Conservation (phyloP, 2,888 invertebrate genomes). For the Metallyticus violacea region DNA sequence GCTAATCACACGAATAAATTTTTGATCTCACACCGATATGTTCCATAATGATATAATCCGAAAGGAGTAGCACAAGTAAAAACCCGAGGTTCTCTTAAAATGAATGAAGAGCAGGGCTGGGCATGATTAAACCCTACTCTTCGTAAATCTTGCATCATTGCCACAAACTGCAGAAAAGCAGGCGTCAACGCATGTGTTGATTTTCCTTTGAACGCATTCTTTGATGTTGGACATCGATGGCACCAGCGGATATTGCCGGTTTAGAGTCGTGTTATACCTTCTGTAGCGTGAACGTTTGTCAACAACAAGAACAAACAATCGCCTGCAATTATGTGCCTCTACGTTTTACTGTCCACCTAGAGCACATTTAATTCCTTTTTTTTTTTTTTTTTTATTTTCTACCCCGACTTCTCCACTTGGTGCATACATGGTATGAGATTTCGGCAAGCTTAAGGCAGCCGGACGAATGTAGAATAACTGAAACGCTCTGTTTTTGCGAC, state of each 20-base stretch:
- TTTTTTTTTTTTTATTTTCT: no score
- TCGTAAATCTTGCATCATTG: not conserved
- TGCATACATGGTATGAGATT: no score
- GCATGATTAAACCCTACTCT: no score
- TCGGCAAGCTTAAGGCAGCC: not conserved
- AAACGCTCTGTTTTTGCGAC: no score
- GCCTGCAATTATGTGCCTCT: not conserved
- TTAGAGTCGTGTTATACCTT: no score
- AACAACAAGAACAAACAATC: not conserved
- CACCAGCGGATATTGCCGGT: not conserved
- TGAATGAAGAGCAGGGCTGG: no score
- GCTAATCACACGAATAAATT: no score
- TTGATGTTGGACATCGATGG: not conserved
- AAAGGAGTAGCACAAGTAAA: no score
- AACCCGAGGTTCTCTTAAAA: no score
- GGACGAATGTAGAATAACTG: no score
- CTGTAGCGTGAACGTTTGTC: not conserved
- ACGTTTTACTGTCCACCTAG: not conserved
- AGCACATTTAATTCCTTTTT: not conserved
- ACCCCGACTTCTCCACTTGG: not conserved
- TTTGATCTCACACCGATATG: no score
- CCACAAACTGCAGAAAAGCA: not conserved
- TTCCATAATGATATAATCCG: no score
- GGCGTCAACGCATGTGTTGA: not conserved
- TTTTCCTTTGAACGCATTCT: not conserved